These are phyloP conservation scores for Cosmorhoe ocellata DNA, from an alignment of 2,888 invertebrate genomes.

Conservation along the genomic window DNA sequence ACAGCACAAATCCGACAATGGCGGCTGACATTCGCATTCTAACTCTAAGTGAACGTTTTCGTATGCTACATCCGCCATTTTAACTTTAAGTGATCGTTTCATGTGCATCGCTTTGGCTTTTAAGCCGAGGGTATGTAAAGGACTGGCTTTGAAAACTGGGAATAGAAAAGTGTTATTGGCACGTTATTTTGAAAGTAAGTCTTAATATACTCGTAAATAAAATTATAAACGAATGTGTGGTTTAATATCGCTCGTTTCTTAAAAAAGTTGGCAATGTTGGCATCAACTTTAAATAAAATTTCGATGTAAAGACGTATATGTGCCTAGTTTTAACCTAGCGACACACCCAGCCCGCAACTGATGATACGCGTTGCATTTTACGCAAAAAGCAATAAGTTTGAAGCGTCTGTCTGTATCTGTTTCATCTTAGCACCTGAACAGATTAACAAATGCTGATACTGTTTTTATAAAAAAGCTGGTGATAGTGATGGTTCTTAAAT, in stretches of 20 bases:
- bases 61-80: conserved; percentile 14
- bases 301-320: neutral
- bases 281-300: too few species aligned
- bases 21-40: conserved; percentile 33
- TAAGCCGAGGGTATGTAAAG: neutral
- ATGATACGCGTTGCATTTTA: neutral
- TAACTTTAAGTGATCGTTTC: conserved; percentile 12
- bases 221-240: neutral
- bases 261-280: neutral
- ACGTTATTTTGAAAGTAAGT: conserved; percentile 1
- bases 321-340: conserved; percentile 6
- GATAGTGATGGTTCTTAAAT: too few species aligned
- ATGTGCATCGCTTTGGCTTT: conserved; percentile 7
- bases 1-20: conserved; percentile 41
- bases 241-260: neutral
- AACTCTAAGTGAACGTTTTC: conserved; percentile 14
- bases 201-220: too few species aligned
- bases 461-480: too few species aligned
- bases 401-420: too few species aligned
- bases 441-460: too few species aligned
- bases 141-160: conserved; percentile 9
- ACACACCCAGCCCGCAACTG: neutral
- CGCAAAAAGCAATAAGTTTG: too few species aligned
- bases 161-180: conserved; percentile 3
- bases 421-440: too few species aligned